Conservation (phyloP, 2,113 vertebrate species). For the Seriola aureovittata region DNA sequence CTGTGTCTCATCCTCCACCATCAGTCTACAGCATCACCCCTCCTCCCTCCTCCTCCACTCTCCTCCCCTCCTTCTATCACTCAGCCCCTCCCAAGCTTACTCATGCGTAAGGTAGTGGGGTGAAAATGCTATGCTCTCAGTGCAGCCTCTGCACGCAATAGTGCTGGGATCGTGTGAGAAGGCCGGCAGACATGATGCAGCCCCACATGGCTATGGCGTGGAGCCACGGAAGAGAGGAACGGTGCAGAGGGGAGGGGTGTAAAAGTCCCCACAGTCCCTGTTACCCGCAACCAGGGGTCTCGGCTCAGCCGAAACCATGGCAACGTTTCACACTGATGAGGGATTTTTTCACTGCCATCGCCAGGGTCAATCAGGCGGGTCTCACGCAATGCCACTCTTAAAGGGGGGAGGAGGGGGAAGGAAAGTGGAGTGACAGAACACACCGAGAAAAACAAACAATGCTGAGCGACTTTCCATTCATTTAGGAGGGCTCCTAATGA, state of each 20-base stretch:
- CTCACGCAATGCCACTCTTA: slow-evolving; percentile 69
- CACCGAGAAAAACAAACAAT: slow-evolving; percentile 63
- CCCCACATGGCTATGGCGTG: slow-evolving; percentile 61
- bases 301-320: slow-evolving; percentile 69
- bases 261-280: slow-evolving; percentile 26
- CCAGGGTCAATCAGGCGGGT: slow-evolving; percentile 70
- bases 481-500: slow-evolving; percentile 47
- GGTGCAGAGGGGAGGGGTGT: slow-evolving; percentile 42
- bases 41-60: neutral
- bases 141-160: slow-evolving; percentile 80
- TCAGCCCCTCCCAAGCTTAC: slow-evolving; percentile 73
- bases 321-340: slow-evolving; percentile 73
- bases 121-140: slow-evolving; percentile 76
- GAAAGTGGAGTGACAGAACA: slow-evolving; percentile 47
- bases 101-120: slow-evolving; percentile 78
- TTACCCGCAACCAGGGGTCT: slow-evolving; percentile 63
- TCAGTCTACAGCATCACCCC: slow-evolving; percentile 40
- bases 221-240: slow-evolving; percentile 48
- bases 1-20: slow-evolving; percentile 50
- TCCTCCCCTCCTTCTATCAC: slow-evolving; percentile 38
- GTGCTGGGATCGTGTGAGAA: slow-evolving; percentile 73
- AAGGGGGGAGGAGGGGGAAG: slow-evolving; percentile 8
- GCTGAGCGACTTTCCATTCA: slow-evolving; percentile 55
- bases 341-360: slow-evolving; percentile 61
- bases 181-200: slow-evolving; percentile 66